phyloP scores from a whole-genome alignment of 2,888 invertebrate species.

The Scaptomyza reducta region DNA sequence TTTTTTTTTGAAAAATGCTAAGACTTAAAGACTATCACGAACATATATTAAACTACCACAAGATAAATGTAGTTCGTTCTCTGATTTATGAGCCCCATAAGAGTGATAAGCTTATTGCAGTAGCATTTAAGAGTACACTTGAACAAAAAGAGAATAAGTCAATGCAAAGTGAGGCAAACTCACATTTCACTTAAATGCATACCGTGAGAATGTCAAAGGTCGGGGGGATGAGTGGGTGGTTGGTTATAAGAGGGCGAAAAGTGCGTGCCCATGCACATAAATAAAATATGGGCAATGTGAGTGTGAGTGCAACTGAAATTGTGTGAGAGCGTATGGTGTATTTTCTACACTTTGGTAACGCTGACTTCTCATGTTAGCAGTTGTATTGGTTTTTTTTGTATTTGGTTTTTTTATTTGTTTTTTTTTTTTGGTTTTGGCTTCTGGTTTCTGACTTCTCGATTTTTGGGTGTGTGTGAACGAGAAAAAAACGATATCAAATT shows the following conservation, averaged over 20 bases:
- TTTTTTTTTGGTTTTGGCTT: constrained; percentile 30
- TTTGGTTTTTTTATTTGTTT: constrained; percentile 13
- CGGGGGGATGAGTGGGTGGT: too few species aligned
- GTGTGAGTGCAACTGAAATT: neutral
- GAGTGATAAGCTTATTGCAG: constrained; percentile 21
- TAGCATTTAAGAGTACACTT: constrained; percentile 18
- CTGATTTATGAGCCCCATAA: neutral
- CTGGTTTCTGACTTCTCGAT: constrained; percentile 17
- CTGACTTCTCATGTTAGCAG: constrained; percentile 11
- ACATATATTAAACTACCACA: neutral
- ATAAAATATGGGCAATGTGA: constrained; percentile 46
- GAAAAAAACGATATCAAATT: constrained; percentile 38
- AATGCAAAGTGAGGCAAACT: constrained; percentile 52
- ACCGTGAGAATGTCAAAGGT: neutral
- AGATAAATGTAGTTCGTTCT: neutral
- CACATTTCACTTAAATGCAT: constrained; percentile 47
- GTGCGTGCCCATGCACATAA: constrained; percentile 49
- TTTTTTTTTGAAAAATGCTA: too few species aligned
- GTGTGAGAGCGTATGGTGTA: constrained; percentile 9
- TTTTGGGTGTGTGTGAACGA: neutral
- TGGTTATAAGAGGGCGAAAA: constrained; percentile 6
- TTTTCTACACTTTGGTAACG: constrained; percentile 31
- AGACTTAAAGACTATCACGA: neutral
- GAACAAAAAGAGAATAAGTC: constrained; percentile 35
- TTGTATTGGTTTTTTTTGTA: constrained; percentile 19